Evolutionary conservation across 2,113 vertebrate genomes (phyloP).

Genomic region (Pseudorhombus dupliciocellatus): DNA sequence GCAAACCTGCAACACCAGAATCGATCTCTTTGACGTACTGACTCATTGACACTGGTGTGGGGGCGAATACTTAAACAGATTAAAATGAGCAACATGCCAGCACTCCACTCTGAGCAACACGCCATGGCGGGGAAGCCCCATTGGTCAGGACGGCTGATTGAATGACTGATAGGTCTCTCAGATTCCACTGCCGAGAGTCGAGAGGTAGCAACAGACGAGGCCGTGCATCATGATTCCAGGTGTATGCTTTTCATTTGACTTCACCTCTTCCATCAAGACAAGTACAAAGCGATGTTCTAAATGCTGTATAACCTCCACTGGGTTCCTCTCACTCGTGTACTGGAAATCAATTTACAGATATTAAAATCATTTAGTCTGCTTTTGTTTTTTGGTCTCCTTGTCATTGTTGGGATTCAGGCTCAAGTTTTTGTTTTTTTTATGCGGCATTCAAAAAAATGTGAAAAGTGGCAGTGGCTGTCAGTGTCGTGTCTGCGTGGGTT

Average conservation of each 20-base stretch:
- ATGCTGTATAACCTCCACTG: too few species aligned
- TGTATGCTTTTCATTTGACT: background rate
- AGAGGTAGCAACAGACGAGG: constrained; percentile 3
- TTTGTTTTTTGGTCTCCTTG: too few species aligned
- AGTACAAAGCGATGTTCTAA: too few species aligned
- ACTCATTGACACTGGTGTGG: constrained; percentile 57
- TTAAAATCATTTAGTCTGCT: too few species aligned
- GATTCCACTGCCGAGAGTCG: too few species aligned
- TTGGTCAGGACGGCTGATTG: constrained; percentile 56
- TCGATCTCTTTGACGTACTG: constrained; percentile 61
- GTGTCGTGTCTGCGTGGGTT: too few species aligned
- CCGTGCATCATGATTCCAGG: background rate
- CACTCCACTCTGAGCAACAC: constrained; percentile 49
- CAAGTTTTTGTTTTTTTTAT: too few species aligned
- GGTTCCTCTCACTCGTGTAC: too few species aligned
- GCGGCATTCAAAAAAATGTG: too few species aligned
- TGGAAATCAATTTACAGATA: too few species aligned
- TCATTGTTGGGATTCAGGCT: too few species aligned
- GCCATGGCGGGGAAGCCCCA: constrained; percentile 41
- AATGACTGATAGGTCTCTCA: constrained; percentile 41
- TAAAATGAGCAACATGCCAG: constrained; percentile 76
- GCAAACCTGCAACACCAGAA: constrained; percentile 41
- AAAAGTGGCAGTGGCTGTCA: too few species aligned
- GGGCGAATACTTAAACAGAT: constrained; percentile 77
- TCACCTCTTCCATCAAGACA: background rate